Base-by-base conservation (phyloP, 1,140 invertebrate species). In the Anthonomus grandis region DNA sequence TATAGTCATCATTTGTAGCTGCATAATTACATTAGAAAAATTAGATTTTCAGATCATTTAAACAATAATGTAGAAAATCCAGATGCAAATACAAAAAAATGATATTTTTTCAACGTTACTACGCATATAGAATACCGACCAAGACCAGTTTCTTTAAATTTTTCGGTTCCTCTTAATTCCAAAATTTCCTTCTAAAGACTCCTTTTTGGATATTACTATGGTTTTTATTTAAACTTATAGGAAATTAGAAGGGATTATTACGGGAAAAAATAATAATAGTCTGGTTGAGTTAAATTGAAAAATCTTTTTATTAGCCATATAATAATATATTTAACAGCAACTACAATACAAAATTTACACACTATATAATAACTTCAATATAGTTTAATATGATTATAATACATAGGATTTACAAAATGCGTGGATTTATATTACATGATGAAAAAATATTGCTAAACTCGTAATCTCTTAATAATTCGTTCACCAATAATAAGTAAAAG, bases 291-390 rank as follows among this genome's bases (percentile, higher is more conserved):
- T 62, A 67, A 69, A 68, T 70, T 71, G 67, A 63, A 72, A 71
- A 71, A 73, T 69, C 70, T 64, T 58, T 71, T 70, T 71, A 71
- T 73, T 72, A 64, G 69, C 69, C 68, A 73, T 73, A 69, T 73
- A 71, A 69, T 71, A 70, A 69, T 65, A 68, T 68, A 66, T 72
- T 72, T 69, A 73, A 71, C 71, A 73, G 70, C 70, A 73, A 70
- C 69, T 73, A 73, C 71, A 70, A 73, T 73, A 73, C 71, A 73
- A 73, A 73, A 73, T 73, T 68, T 73, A 73, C 70, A 73, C 69
- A 70, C 71, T 73, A 73, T 71, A 66, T 71, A 66, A 69, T 69
- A 72, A 71, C 68, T 70, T 63, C 50, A 70, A 69, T 69, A 69
- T 66, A 69, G 63, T 67, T 57, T 58, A 64, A 69, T 70, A 70